Conservation (phyloP, 1,140 invertebrate species). For the Diuraphis noxia region DNA sequence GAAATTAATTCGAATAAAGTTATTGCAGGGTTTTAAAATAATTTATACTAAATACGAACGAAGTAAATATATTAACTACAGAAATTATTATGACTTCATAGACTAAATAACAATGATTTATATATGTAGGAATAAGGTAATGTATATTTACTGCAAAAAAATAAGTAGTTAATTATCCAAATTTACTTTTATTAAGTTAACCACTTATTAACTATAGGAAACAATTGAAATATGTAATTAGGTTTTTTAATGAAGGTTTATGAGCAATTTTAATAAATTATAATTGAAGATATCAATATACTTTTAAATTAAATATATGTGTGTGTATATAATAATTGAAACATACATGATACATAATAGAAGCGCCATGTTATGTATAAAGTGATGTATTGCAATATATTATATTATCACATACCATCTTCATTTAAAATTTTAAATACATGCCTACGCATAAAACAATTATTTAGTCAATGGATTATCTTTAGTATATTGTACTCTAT, state of each 20-base stretch:
- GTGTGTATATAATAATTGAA: not conserved
- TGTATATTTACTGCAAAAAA: not conserved
- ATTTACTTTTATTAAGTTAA: not conserved
- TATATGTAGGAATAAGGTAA: no score
- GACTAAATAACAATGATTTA: not conserved
- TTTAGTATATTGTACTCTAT: not conserved
- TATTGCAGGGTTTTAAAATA: not conserved
- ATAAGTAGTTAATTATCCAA: not conserved
- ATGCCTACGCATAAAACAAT: not conserved
- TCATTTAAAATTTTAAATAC: not conserved
- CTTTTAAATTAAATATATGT: not conserved
- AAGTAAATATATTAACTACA: not conserved
- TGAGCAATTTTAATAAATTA: not conserved
- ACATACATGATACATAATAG: not conserved
- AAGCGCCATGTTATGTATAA: not conserved
- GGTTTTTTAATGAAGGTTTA: not conserved
- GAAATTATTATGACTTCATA: not conserved
- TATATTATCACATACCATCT: not conserved
- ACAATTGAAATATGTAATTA: not conserved
- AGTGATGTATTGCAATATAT: not conserved
- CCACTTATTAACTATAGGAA: not conserved
- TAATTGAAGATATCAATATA: not conserved
- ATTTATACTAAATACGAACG: not conserved
- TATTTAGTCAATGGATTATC: not conserved
- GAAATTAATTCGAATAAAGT: not conserved